Percentiles rank a stretch among this genome's conserved stretches.
phyloP scores from a whole-genome alignment of 2,113 vertebrate genomes.

The Phoxinus phoxinus region DNA sequence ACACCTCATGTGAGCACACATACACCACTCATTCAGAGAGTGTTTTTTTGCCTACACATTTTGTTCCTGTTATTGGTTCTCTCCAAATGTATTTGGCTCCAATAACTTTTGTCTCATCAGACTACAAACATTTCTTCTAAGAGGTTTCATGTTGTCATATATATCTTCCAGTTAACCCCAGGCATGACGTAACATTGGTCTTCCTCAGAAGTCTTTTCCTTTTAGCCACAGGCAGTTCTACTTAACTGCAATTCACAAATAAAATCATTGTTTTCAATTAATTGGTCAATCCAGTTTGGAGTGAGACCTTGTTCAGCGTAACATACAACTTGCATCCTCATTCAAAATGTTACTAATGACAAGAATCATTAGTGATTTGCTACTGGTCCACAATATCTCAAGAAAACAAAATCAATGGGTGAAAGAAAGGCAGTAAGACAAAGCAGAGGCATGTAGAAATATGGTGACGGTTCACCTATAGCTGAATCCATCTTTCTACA shows the following conservation, averaged over 20 bases:
- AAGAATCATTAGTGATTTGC: conserved; percentile 39
- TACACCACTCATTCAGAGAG: neutral
- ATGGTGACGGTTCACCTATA: neutral
- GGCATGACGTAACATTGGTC: neutral
- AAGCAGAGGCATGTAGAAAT: neutral
- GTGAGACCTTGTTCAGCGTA: neutral
- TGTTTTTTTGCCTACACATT: neutral
- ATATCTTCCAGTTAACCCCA: neutral
- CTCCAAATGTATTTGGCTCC: neutral
- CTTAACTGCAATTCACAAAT: neutral
- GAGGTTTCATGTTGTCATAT: neutral
- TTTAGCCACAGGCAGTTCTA: neutral
- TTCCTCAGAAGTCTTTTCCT: neutral
- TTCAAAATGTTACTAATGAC: conserved; percentile 22
- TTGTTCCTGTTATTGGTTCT: neutral
- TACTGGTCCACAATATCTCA: conserved; percentile 28
- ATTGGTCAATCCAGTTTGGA: neutral
- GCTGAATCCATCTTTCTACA: neutral
- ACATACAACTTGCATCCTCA: neutral
- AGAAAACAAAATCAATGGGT: conserved; percentile 11
- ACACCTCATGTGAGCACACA: conserved; percentile 23
- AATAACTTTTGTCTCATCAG: neutral
- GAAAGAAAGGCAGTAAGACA: neutral
- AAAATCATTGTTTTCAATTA: neutral
- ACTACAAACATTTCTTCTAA: neutral